Evolutionary conservation across 2,888 invertebrate genomes (phyloP), one percentile per base, ranked within the genome.

Genomic region (Tupiocoris notatus): DNA sequence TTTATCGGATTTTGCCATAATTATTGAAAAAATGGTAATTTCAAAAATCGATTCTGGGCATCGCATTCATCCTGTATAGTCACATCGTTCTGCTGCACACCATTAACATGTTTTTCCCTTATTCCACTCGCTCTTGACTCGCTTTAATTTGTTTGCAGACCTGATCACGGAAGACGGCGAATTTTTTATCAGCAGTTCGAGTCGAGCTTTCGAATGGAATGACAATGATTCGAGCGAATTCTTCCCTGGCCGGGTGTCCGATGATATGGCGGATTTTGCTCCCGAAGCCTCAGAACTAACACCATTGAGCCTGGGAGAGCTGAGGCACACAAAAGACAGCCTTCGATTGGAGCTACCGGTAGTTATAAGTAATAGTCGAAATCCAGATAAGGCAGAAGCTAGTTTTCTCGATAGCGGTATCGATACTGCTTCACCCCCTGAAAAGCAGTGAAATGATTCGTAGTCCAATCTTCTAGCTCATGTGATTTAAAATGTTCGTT

Each of bases 161-260:
- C 86, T 86, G 82, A 85, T 81, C 16, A 79, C 80, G 9, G 82
- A 84, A 39, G 87, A 89, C 81, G 90, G 90, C 80, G 91, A 91
- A 81, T 91, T 92, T 84, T 91, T 88, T 84, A 90, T 91, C 80
- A 90, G 90, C 80, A 89, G 91, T 78, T 90, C 91, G 39, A 88
- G 89, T 78, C 87, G 89, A 75, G 91, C 91, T n/a, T 91, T 91
- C 84, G 90, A 91, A 83, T 76, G 78, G 23, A 75, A 61, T 17
- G 77, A 70, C 16, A 77, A 70, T 7, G 78, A 75, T 20, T 76
- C 78, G 18, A 79, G 79, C 73, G 79, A 81, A 63, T 81, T 80
- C 77, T 80, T 80, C 67, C 80, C 81, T 0, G 80, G 81, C 18
- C 54, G 61, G 57, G 70, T 74, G 18, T 16, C 18, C 39, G 66